Base-by-base conservation (phyloP, 2,797 vertebrate species). In the Pantherophis alleghaniensis region DNA sequence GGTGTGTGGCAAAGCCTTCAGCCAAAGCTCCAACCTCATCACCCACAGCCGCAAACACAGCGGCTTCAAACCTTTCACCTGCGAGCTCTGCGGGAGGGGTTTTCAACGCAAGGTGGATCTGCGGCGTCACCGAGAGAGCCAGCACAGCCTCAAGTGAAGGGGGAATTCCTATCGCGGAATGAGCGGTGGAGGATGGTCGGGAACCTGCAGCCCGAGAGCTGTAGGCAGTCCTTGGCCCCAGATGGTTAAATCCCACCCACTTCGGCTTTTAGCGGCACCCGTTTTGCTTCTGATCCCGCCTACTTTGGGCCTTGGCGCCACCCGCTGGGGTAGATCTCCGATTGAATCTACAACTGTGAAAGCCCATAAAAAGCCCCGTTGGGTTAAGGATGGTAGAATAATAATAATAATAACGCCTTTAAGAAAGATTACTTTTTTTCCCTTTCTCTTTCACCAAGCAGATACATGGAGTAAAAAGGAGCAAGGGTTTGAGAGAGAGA, bases 11-110 rank as follows among this genome's bases (percentile, higher is more conserved):
- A 99, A 99, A 96, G 99, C 99, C 16, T 99, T 99, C 98, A 99
- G 99, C 97, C 99, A 99, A 96, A 99, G 99, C 98, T 99, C 99
- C 97, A 99, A 99, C 98, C 99, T 99, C 96, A 99, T 99, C 98
- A 99, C 99, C 0, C 99, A 99, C 98, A 99, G 99, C 97, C 98
- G 99, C 94, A 99, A 99, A 86, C 99, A 99, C 98, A 99, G 99
- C 0, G 99, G 99, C 92, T 99, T 99, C 98, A 99, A 99, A 92
- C 99, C 99, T 1, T 99, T 99, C 91, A 99, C 98, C 95, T 99
- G 99, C 0, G 98, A 99, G 96, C 97, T 99, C 92, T 99, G 99
- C 13, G 95, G 98, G 94, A 99, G 99, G 95, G 99, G 99, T 90
- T 99, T 99, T 98, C 99, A 99, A 88, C 98, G 99, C 90, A 99